These are phyloP conservation scores for Cecidostiba fungosa DNA, from an alignment of 2,888 invertebrate genomes.

Conservation along the genomic window DNA sequence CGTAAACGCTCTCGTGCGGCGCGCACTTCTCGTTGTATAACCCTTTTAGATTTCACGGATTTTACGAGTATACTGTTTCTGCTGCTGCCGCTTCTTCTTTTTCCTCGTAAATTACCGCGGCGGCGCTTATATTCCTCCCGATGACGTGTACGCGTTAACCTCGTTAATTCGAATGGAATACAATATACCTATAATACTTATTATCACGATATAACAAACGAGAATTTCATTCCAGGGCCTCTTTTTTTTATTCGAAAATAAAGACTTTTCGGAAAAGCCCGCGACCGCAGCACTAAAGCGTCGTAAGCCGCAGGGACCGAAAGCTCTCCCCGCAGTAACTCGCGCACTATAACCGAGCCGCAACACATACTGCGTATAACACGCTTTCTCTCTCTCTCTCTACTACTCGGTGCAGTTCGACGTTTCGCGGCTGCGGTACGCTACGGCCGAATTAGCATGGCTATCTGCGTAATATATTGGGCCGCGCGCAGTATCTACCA, in stretches of 20 bases:
- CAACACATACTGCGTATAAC: background rate
- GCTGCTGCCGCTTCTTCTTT: background rate
- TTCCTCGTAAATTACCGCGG: background rate
- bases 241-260: background rate
- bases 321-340: constrained; percentile 5
- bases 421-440: constrained; percentile 61
- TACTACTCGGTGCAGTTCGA: constrained; percentile 14
- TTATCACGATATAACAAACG: no score
- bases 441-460: constrained; percentile 75
- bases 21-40: background rate
- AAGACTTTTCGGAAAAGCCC: background rate
- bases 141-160: background rate
- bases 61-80: constrained; percentile 8
- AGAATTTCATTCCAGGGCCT: no score
- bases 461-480: constrained; percentile 77
- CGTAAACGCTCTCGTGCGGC: background rate
- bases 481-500: constrained; percentile 70
- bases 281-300: background rate
- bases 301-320: background rate
- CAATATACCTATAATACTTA: no score
- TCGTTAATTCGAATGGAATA: no score
- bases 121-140: background rate
- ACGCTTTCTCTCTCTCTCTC: constrained; percentile 63
- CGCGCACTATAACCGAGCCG: constrained; percentile 4
- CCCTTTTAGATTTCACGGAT: constrained; percentile 18